Conservation (phyloP, 2,888 invertebrate genomes). For the Osmoderma eremita region DNA sequence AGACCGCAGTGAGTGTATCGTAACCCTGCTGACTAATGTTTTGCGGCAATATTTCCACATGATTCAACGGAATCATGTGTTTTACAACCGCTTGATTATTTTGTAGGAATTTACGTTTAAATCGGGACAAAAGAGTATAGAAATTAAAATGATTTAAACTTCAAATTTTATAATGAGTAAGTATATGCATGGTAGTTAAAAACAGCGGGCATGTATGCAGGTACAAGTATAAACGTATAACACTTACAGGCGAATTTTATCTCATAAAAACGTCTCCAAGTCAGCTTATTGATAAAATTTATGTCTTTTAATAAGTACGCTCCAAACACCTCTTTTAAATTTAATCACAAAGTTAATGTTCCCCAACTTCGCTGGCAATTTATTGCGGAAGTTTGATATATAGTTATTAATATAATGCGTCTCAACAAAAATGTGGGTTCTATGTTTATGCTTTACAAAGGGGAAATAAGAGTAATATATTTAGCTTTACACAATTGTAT, state of each 20-base stretch:
- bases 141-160: no score
- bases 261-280: slow-evolving; percentile 13
- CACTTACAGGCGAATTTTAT: background rate
- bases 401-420: slow-evolving; percentile 29
- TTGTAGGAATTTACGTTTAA: no score
- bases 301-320: slow-evolving; percentile 30
- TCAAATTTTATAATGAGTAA: no score
- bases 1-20: slow-evolving; percentile 3
- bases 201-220: no score
- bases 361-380: slow-evolving; percentile 18
- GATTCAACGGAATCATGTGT: no score
- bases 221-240: background rate
- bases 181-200: no score
- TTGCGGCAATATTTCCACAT: no score
- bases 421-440: slow-evolving; percentile 7
- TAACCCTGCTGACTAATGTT: background rate
- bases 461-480: no score
- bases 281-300: slow-evolving; percentile 28
- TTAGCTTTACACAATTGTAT: no score
- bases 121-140: no score
- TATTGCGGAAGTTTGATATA: slow-evolving; percentile 33
- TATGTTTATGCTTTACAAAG: background rate
- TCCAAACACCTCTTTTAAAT: slow-evolving; percentile 30
- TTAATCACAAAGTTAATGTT: slow-evolving; percentile 33
- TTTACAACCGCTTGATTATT: no score